Conservation (phyloP, 2,113 vertebrate genomes). For the Empidonax traillii region DNA sequence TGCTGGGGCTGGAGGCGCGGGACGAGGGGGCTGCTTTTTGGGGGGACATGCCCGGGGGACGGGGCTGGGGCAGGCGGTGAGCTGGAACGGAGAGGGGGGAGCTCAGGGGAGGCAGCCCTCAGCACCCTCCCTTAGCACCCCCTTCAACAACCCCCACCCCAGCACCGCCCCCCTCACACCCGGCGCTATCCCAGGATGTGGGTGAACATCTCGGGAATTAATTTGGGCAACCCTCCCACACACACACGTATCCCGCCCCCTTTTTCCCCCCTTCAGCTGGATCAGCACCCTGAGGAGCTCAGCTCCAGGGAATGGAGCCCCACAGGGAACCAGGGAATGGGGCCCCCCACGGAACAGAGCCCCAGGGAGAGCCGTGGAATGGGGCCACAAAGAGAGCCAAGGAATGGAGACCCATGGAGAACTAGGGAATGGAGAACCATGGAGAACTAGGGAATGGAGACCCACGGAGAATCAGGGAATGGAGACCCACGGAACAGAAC, state of each 20-base stretch:
- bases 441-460: no score
- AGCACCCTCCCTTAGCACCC: no score
- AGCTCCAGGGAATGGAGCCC: neutral
- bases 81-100: no score
- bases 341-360: neutral
- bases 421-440: neutral
- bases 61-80: no score
- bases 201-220: neutral
- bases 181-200: neutral
- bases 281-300: neutral
- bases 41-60: no score
- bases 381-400: neutral
- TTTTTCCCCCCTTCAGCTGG: fast-evolving
- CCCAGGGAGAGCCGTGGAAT: neutral
- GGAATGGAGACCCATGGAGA: neutral
- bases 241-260: neutral
- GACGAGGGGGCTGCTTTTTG: no score
- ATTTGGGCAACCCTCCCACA: fast-evolving
- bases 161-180: no score
- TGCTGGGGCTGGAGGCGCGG: no score
- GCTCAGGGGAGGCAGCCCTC: no score
- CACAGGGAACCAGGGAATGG: neutral
- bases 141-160: no score
- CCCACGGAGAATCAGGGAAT: neutral
- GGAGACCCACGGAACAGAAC: no score